phyloP scores from a whole-genome alignment of 2,888 invertebrate genomes.

The Orchesellides sinensis region DNA sequence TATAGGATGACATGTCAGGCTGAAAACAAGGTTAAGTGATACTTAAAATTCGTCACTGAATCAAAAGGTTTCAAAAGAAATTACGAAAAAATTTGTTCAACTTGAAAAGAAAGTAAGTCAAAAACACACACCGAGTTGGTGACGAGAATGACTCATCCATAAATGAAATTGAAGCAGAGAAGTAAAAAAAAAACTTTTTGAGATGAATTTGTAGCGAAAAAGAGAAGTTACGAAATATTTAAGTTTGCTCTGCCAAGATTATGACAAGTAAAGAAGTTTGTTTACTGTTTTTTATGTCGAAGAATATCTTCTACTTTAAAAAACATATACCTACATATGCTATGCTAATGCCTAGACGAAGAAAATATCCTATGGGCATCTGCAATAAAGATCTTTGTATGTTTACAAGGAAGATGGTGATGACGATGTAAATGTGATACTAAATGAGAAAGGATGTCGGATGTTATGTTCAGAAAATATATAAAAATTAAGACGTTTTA shows the following conservation, averaged over 20 bases:
- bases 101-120: no score
- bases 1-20: background rate
- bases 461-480: background rate
- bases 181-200: background rate
- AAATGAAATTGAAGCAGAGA: background rate
- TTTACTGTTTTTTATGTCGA: constrained; percentile 13
- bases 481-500: background rate
- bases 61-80: background rate
- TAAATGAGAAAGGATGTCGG: constrained; percentile 24
- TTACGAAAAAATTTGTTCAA: background rate
- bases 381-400: background rate
- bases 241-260: constrained; percentile 43
- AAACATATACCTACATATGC: no score
- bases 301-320: no score
- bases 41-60: no score
- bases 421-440: constrained; percentile 2
- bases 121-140: no score
- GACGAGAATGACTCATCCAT: background rate
- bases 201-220: background rate
- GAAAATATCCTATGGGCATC: no score
- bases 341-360: no score
- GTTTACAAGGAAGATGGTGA: background rate
- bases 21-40: background rate
- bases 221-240: background rate
- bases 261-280: constrained; percentile 45